Conservation (phyloP, 1,140 invertebrate genomes). For the Antheraea pernyi region DNA sequence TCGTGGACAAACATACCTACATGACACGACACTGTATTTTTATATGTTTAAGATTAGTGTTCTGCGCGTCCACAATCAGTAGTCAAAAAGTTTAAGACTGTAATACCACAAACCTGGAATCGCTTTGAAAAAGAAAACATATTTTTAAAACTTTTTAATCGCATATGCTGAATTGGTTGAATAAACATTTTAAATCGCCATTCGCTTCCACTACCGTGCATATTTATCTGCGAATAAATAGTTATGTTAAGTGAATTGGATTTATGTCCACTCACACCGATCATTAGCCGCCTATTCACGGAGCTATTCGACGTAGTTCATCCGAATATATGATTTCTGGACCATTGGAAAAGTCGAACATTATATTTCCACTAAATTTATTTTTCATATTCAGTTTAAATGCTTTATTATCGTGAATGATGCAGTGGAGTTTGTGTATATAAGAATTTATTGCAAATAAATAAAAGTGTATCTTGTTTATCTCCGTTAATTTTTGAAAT, state of each 20-base stretch:
- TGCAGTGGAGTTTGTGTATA: no score
- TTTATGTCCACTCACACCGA: background rate
- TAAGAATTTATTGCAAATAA: no score
- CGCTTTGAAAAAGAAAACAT: background rate
- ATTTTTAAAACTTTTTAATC: background rate
- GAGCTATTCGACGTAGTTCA: background rate
- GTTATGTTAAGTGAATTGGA: background rate
- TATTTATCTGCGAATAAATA: background rate
- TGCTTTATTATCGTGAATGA: no score
- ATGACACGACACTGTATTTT: no score
- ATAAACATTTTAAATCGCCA: background rate
- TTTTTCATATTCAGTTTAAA: background rate
- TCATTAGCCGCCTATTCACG: slow-evolving; percentile 3
- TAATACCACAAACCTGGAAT: background rate
- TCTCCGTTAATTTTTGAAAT: no score
- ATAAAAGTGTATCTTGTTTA: no score
- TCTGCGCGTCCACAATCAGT: no score
- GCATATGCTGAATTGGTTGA: background rate
- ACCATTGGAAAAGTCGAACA: background rate
- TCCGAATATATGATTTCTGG: background rate
- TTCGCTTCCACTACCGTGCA: background rate
- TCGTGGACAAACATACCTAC: no score
- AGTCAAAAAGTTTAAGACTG: no score
- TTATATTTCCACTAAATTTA: background rate
- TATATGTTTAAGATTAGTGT: no score